These are phyloP conservation scores for Pyralis farinalis DNA, from an alignment of 2,888 invertebrate genomes.

Conservation along the genomic window DNA sequence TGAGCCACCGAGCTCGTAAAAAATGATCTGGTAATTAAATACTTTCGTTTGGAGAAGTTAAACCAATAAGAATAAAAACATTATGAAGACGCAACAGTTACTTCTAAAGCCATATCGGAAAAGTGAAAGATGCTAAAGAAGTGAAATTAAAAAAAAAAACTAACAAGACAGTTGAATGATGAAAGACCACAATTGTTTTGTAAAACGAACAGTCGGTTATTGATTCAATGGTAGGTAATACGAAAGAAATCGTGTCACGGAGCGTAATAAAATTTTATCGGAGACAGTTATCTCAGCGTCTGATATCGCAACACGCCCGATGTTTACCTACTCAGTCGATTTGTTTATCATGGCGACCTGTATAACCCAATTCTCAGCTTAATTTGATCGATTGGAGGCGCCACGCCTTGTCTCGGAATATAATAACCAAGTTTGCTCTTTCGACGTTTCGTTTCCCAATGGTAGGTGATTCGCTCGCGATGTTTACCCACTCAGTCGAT, in stretches of 20 bases:
- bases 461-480: too few species aligned
- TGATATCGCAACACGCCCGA: slow-evolving; percentile 13
- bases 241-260: slow-evolving; percentile 47
- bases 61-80: too few species aligned
- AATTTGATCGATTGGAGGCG: slow-evolving; percentile 1
- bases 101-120: too few species aligned
- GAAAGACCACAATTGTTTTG: background rate
- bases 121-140: too few species aligned
- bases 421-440: slow-evolving; percentile 38
- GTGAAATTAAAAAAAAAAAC: too few species aligned
- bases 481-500: too few species aligned
- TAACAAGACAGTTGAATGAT: background rate
- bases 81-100: too few species aligned
- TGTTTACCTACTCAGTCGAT: slow-evolving; percentile 7
- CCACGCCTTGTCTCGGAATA: background rate
- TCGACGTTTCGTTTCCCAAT: too few species aligned
- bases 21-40: too few species aligned
- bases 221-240: slow-evolving; percentile 34
- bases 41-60: too few species aligned
- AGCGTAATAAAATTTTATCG: slow-evolving; percentile 57
- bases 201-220: slow-evolving; percentile 23
- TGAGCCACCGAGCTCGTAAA: too few species aligned
- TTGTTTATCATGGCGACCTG: slow-evolving; percentile 10
- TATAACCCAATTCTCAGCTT: slow-evolving; percentile 3
- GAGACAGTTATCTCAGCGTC: slow-evolving; percentile 37